Conservation (phyloP, 1,140 invertebrate genomes). For the Carcinoscorpius rotundicauda region DNA sequence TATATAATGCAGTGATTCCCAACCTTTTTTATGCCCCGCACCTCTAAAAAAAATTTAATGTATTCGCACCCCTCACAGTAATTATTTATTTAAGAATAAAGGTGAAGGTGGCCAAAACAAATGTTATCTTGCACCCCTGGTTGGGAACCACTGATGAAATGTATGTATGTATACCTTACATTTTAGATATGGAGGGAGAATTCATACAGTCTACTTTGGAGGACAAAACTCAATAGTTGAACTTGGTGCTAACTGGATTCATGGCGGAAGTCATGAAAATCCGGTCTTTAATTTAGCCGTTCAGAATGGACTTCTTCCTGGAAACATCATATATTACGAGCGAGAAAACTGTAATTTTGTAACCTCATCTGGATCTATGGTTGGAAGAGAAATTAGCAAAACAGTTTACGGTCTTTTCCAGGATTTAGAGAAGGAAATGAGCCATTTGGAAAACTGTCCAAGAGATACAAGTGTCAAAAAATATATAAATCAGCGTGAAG, state of each 20-base stretch:
- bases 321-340: constrained; percentile 35
- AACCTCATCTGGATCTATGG: constrained; percentile 52
- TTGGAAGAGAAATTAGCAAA: constrained; percentile 69
- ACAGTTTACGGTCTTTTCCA: constrained; percentile 73
- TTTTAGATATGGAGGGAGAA: constrained; percentile 33
- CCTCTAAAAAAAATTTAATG: too few species aligned
- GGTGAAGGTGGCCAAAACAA: too few species aligned
- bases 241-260: constrained; percentile 79
- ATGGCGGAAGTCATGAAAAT: constrained; percentile 60
- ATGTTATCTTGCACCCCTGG: too few species aligned
- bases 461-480: constrained; percentile 78
- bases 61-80: too few species aligned
- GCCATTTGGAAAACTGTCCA: constrained; percentile 61
- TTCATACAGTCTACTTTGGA: constrained; percentile 24
- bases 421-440: constrained; percentile 80
- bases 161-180: too few species aligned
- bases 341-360: constrained; percentile 75
- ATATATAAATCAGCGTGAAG: constrained; percentile 71
- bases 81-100: too few species aligned
- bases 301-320: constrained; percentile 10
- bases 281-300: constrained; percentile 42
- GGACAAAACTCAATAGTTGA: constrained; percentile 42
- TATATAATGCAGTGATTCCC: too few species aligned
- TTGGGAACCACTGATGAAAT: too few species aligned
- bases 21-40: too few species aligned